These are phyloP conservation scores for Tupiocoris notatus DNA, from an alignment of 2,888 invertebrate species.

Conservation along the genomic window DNA sequence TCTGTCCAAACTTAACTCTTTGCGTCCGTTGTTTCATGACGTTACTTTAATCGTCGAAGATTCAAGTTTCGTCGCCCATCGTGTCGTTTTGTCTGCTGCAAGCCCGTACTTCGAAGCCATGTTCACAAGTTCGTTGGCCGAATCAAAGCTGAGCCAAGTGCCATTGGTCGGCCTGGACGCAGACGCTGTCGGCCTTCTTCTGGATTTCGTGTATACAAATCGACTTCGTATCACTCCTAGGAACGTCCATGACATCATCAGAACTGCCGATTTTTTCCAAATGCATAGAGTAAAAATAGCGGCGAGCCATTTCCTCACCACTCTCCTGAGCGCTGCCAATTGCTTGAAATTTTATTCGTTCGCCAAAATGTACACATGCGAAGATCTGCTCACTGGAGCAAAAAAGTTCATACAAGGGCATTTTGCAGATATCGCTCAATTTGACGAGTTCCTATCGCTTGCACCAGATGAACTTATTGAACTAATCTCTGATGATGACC, in stretches of 20 bases:
- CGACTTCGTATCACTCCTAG: conserved; percentile 53
- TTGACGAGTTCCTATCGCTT: conserved; percentile 55
- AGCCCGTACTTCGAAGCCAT: conserved; percentile 56
- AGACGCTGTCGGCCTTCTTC: conserved; percentile 53
- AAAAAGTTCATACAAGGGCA: conserved; percentile 55
- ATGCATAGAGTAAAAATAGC: conserved; percentile 55
- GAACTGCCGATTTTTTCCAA: conserved; percentile 55
- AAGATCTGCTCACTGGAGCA: conserved; percentile 55
- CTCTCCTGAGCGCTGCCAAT: conserved; percentile 56
- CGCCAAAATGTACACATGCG: conserved; percentile 57
- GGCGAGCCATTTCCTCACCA: conserved; percentile 55
- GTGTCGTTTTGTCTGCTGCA: conserved; percentile 55
- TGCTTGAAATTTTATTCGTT: conserved; percentile 58
- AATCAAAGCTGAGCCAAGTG: conserved; percentile 55
- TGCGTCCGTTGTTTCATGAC: no score
- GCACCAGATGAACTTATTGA: conserved; percentile 55
- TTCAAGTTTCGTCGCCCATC: conserved; percentile 55
- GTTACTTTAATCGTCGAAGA: conserved; percentile 55
- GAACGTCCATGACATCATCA: conserved; percentile 56
- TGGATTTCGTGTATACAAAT: conserved; percentile 56
- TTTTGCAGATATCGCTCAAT: conserved; percentile 53
- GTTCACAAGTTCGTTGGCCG: conserved; percentile 55
- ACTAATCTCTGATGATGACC: conserved; percentile 55
- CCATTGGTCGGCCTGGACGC: conserved; percentile 55
- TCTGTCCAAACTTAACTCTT: no score